Evolutionary conservation across 2,113 vertebrate genomes (phyloP), one percentile per base, ranked within the genome.

Genomic region (Thermophis baileyi): DNA sequence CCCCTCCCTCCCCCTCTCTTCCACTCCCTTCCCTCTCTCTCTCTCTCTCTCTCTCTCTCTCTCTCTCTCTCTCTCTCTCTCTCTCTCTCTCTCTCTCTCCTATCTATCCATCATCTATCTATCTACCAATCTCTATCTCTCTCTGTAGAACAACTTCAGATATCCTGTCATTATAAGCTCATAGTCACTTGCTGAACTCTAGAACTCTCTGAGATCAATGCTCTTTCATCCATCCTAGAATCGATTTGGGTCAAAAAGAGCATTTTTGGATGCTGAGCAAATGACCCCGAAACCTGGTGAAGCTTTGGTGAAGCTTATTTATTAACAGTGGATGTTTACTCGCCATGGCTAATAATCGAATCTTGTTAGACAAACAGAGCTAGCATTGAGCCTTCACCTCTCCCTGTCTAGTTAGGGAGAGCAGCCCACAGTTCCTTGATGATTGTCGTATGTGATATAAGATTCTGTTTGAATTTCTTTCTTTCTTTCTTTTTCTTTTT

Each of bases 271-370:
- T 87, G 24, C 2, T 94, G 20, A 91, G 60, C 54, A 92, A 94
- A 93, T 89, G 90, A 10, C 4, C 81, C 94, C 49, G 90, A 89
- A 91, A 81, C 3, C 89, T 90, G 50, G 24, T 16, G 16, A 91
- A 90, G 20, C 49, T 88, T 93, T 89, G 50, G 54, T 92, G 93
- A 86, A 60, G 89, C 92, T 93, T 95, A 40, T 95, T 95, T 96
- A 94, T 95, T 95, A 96, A 89, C 40, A 93, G 11, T 85, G 89
- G 47, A 94, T 92, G 90, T 0, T 90, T 1, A 40, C n/a, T 93
- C 95, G 93, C 81, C 92, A 94, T 94, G 94, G 94, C 92, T 95
- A 96, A 94, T 96, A 93, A 95, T 95, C n/a, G 94, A 89, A 85
- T 88, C 95, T 93, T 95, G 91, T 95, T 93, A 94, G 88, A 81